phyloP scores from a whole-genome alignment of 2,113 vertebrate species.

The Varanus salvator region DNA sequence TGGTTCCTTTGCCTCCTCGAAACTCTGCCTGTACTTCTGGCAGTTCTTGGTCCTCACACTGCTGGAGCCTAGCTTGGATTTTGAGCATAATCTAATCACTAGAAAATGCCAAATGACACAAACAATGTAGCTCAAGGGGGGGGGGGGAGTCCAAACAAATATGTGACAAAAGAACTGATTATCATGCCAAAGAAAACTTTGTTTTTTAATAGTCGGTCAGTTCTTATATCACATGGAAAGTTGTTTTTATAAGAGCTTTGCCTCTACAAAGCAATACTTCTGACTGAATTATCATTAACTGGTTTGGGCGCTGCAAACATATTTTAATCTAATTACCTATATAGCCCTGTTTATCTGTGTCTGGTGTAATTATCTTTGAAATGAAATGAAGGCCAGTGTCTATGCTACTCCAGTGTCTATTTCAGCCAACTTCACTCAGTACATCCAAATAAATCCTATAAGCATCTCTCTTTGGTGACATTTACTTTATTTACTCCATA shows the following conservation, averaged over 20 bases:
- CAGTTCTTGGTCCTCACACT: no score
- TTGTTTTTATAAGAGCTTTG: neutral
- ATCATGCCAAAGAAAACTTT: neutral
- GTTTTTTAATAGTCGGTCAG: neutral
- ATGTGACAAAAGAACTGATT: neutral
- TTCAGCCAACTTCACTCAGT: no score
- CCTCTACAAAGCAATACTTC: neutral
- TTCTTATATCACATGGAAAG: neutral
- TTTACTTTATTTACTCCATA: no score
- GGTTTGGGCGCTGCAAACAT: neutral
- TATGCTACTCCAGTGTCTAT: no score
- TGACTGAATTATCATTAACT: neutral
- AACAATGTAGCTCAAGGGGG: neutral
- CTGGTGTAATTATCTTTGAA: neutral
- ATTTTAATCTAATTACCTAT: neutral
- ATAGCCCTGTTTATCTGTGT: neutral
- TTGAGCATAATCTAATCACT: neutral
- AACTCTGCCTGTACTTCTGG: no score
- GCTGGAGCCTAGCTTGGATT: no score
- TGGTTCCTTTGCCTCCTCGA: no score
- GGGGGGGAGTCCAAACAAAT: neutral
- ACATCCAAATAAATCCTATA: no score
- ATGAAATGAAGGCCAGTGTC: no score
- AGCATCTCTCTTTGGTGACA: no score
- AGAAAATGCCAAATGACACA: neutral